phyloP scores from a whole-genome alignment of 2,797 vertebrate genomes.

The Oophaga sylvatica region DNA sequence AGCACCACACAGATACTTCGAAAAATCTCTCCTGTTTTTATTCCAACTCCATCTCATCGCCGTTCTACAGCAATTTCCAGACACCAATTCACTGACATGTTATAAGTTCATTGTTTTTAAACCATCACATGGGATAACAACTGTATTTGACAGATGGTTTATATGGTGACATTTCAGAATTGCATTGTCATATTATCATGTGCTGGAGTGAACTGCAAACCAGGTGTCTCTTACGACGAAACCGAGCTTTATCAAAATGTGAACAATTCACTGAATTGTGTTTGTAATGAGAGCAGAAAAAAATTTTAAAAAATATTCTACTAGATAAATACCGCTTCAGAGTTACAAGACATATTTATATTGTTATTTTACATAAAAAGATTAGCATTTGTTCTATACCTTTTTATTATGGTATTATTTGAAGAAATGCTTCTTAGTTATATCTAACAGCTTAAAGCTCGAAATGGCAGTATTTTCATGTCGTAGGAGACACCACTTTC shows the following conservation, averaged over 20 bases:
- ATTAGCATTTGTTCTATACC: background rate
- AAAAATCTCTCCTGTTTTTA: conserved; percentile 14
- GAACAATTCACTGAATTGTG: background rate
- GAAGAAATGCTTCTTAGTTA: background rate
- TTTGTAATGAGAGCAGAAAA: background rate
- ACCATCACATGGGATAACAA: conserved; percentile 28
- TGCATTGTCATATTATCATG: conserved; percentile 45
- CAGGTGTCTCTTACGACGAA: conserved; percentile 5
- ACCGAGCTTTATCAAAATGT: conserved; percentile 6
- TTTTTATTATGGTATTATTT: background rate
- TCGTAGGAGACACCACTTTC: background rate
- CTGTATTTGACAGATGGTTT: conserved; percentile 50
- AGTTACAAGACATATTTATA: background rate
- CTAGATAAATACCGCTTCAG: background rate
- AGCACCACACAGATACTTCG: background rate
- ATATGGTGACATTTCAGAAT: conserved; percentile 43
- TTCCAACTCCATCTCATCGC: conserved; percentile 8
- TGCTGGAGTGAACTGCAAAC: conserved; percentile 27
- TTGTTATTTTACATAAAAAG: background rate
- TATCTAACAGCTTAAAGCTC: background rate
- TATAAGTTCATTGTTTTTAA: conserved; percentile 50
- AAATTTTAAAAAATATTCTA: background rate
- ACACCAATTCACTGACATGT: conserved; percentile 27
- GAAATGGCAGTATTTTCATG: background rate
- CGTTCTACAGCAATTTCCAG: conserved; percentile 27